Conservation (phyloP, 1,140 invertebrate species). For the Aporrectodea caliginosa region DNA sequence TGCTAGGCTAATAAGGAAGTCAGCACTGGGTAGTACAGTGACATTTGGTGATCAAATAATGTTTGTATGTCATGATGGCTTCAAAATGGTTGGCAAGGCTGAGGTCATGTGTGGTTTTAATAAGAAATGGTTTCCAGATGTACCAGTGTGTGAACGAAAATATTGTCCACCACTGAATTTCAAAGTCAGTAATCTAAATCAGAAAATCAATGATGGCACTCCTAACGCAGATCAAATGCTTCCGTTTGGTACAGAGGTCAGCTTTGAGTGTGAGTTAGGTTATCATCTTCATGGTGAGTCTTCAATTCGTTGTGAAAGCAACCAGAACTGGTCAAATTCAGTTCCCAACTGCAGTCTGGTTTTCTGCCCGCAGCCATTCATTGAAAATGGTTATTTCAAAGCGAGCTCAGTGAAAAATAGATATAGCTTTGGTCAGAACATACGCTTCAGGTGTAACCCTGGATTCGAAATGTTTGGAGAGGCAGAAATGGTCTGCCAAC, state of each 20-base stretch:
- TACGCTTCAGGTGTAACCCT: constrained; percentile 19
- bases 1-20: background rate
- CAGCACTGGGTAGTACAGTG: background rate
- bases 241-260: constrained; percentile 36
- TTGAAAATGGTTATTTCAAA: constrained; percentile 18
- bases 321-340: constrained; percentile 17
- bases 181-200: background rate
- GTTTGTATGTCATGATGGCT: background rate
- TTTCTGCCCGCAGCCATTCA: constrained; percentile 33
- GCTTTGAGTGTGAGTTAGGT: constrained; percentile 41
- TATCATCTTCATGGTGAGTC: constrained; percentile 25
- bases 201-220: background rate
- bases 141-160: background rate
- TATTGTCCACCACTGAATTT: background rate
- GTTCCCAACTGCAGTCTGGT: constrained; percentile 33
- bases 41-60: background rate
- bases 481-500: constrained; percentile 31
- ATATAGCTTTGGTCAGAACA: constrained; percentile 14
- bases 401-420: background rate
- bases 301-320: constrained; percentile 11
- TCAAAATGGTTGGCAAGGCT: background rate
- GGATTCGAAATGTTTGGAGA: constrained; percentile 10
- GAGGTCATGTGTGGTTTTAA: background rate
- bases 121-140: background rate
- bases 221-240: constrained; percentile 30